Conservation (phyloP, 2,113 vertebrate genomes). For the Monarcha castaneiventris region DNA sequence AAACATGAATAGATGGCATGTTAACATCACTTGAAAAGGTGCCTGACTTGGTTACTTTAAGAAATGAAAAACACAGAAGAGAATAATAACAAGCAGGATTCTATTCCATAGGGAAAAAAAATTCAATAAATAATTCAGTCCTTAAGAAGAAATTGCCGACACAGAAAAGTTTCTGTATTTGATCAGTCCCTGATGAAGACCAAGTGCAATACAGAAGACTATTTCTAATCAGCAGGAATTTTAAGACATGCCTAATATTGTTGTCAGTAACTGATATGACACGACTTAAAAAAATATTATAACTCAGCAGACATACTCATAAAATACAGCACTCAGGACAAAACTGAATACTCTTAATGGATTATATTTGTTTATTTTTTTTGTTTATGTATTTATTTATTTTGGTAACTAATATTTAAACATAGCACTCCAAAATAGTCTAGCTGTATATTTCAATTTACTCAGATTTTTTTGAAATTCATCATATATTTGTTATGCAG, state of each 20-base stretch:
- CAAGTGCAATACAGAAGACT: background rate
- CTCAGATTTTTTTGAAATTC: background rate
- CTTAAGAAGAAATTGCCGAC: background rate
- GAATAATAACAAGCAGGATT: background rate
- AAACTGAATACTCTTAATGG: background rate
- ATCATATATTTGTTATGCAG: background rate
- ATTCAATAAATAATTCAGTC: background rate
- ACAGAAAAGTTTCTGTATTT: background rate
- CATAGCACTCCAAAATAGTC: background rate
- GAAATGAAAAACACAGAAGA: background rate
- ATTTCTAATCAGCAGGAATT: background rate
- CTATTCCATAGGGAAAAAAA: background rate
- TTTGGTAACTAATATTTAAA: background rate
- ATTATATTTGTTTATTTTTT: background rate
- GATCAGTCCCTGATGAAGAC: background rate
- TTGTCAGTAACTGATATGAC: conserved; percentile 2
- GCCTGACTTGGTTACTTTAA: background rate
- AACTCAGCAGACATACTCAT: background rate
- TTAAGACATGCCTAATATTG: background rate
- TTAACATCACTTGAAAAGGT: background rate
- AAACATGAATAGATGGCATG: background rate
- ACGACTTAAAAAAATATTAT: background rate
- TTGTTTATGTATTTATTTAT: background rate
- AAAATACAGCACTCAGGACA: background rate
- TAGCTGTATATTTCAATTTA: background rate